These are phyloP conservation scores for Carcina quercana DNA, from an alignment of 2,888 invertebrate genomes.

Conservation along the genomic window DNA sequence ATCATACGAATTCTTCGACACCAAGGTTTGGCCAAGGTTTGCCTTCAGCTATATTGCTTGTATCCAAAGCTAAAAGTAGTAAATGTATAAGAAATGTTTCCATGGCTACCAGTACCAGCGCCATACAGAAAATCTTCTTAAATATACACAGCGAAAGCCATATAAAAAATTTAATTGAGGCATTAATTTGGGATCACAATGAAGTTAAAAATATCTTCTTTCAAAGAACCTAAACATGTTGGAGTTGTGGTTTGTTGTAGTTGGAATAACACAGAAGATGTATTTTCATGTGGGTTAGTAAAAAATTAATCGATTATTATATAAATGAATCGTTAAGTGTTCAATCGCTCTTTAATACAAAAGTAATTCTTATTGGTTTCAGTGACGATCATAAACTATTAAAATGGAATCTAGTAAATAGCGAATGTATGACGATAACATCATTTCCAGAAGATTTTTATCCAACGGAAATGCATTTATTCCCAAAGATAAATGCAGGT, in stretches of 20 bases:
- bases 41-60: too few species aligned
- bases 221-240: conserved; percentile 83
- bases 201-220: conserved; percentile 81
- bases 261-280: conserved; percentile 96
- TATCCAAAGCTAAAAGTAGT: too few species aligned
- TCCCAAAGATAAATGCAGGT: conserved; percentile 78
- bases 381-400: conserved; percentile 95
- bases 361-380: background rate
- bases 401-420: conserved; percentile 90
- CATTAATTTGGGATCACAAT: too few species aligned
- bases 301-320: conserved; percentile 8
- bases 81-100: too few species aligned
- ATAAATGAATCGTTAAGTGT: too few species aligned
- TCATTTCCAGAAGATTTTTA: conserved; percentile 88
- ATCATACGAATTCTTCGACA: too few species aligned
- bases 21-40: too few species aligned
- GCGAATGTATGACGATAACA: conserved; percentile 83
- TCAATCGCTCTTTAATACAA: too few species aligned
- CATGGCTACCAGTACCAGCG: too few species aligned
- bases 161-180: too few species aligned
- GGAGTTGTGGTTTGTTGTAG: conserved; percentile 92
- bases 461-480: conserved; percentile 93
- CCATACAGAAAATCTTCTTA: background rate
- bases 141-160: too few species aligned
- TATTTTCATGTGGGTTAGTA: conserved; percentile 89